Conservation (phyloP, 2,797 vertebrate species). For the Neosalanx taihuensis region DNA sequence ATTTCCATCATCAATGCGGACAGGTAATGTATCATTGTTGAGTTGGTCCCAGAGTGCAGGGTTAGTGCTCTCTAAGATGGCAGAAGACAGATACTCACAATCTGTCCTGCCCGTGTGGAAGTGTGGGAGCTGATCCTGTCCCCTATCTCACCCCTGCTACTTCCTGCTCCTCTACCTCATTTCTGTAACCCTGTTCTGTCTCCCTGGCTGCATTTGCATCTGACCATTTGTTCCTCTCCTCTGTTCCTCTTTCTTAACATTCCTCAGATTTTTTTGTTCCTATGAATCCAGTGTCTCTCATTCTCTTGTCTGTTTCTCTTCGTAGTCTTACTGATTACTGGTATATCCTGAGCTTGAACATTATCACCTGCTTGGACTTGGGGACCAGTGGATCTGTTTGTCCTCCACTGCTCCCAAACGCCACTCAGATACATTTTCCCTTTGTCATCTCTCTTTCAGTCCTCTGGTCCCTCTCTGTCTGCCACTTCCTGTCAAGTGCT, state of each 20-base stretch:
- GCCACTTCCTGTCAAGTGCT: not conserved
- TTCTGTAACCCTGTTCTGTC: slow-evolving; percentile 8
- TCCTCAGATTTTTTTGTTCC: not conserved
- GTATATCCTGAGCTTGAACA: too few species aligned
- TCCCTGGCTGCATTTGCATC: not conserved
- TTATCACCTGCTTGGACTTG: too few species aligned
- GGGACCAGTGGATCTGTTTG: not conserved
- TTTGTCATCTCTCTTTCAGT: slow-evolving; percentile 1
- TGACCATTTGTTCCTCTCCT: not conserved
- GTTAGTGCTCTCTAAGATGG: slow-evolving; percentile 60
- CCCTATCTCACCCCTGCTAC: slow-evolving; percentile 33
- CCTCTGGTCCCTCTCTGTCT: slow-evolving; percentile 7
- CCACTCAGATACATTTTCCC: slow-evolving; percentile 8
- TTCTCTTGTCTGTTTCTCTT: not conserved
- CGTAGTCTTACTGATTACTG: too few species aligned
- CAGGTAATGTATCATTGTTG: slow-evolving; percentile 46
- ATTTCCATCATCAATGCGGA: slow-evolving; percentile 32
- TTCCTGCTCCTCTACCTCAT: slow-evolving; percentile 15
- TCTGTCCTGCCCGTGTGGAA: slow-evolving; percentile 63
- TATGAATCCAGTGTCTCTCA: not conserved
- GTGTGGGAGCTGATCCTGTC: slow-evolving; percentile 28
- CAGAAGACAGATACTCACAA: slow-evolving; percentile 66
- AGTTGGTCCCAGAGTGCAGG: slow-evolving; percentile 52
- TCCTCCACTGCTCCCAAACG: not conserved
- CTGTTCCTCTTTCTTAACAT: not conserved